These are phyloP conservation scores for Formica exsecta DNA, from an alignment of 1,140 invertebrate genomes.

Conservation along the genomic window DNA sequence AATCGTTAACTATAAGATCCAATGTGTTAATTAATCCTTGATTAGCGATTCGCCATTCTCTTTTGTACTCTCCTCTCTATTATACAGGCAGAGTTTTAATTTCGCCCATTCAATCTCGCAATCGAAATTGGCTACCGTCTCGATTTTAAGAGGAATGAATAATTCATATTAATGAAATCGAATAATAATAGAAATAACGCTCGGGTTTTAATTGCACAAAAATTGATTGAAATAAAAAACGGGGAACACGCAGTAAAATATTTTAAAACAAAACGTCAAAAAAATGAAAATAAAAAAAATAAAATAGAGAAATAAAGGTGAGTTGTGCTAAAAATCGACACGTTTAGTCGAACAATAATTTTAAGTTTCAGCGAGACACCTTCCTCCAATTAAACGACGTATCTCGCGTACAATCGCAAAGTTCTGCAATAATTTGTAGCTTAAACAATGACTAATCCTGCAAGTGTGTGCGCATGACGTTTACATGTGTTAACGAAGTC, in stretches of 20 bases:
- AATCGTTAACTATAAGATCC: neutral
- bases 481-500: constrained; percentile 45
- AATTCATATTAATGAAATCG: constrained; percentile 3
- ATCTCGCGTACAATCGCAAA: neutral
- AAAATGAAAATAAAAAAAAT: neutral
- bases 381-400: neutral
- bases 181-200: neutral
- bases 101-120: neutral
- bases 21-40: constrained; percentile 7
- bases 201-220: neutral
- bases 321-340: neutral
- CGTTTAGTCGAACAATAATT: neutral
- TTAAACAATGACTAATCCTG: constrained; percentile 10
- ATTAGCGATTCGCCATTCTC: constrained; percentile 28
- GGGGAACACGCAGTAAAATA: neutral
- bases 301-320: neutral
- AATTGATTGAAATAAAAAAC: neutral
- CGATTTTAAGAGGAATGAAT: constrained; percentile 1
- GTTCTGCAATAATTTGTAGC: neutral
- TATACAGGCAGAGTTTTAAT: constrained; percentile 13
- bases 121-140: neutral
- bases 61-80: neutral
- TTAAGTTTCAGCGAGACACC: neutral
- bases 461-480: neutral
- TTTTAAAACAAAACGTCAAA: neutral